Conservation (phyloP, 2,888 invertebrate species). For the Xestia rhomboidea region DNA sequence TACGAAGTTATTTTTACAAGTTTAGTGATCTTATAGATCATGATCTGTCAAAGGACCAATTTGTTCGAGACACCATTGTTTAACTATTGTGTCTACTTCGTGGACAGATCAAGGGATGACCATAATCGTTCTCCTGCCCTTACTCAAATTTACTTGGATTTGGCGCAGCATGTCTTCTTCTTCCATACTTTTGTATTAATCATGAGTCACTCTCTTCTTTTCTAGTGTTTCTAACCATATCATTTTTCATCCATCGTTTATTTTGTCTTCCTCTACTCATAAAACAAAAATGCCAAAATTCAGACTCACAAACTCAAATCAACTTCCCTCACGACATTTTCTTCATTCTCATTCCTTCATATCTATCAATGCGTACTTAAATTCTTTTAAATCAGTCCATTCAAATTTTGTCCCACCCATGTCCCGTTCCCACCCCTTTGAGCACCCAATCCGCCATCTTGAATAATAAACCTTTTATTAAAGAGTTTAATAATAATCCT, state of each 20-base stretch:
- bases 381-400: constrained; percentile 25
- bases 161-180: neutral
- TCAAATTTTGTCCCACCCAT: constrained; percentile 59
- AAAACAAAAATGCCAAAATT: too few species aligned
- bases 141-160: too few species aligned
- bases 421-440: constrained; percentile 65
- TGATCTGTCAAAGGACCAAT: too few species aligned
- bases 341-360: neutral
- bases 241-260: too few species aligned
- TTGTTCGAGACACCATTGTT: too few species aligned
- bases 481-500: constrained; percentile 82
- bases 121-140: too few species aligned
- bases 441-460: constrained; percentile 87
- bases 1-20: too few species aligned
- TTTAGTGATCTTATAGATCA: too few species aligned
- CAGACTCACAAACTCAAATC: neutral
- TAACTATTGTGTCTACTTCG: too few species aligned
- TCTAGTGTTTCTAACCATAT: neutral
- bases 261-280: too few species aligned
- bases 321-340: neutral
- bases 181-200: neutral
- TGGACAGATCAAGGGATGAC: too few species aligned
- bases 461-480: constrained; percentile 82
- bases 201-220: neutral
- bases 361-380: neutral